Percentiles rank a stretch among this genome's conserved stretches.
Evolutionary conservation across 2,888 invertebrate genomes (phyloP).

Genomic region (Apoda limacodes): DNA sequence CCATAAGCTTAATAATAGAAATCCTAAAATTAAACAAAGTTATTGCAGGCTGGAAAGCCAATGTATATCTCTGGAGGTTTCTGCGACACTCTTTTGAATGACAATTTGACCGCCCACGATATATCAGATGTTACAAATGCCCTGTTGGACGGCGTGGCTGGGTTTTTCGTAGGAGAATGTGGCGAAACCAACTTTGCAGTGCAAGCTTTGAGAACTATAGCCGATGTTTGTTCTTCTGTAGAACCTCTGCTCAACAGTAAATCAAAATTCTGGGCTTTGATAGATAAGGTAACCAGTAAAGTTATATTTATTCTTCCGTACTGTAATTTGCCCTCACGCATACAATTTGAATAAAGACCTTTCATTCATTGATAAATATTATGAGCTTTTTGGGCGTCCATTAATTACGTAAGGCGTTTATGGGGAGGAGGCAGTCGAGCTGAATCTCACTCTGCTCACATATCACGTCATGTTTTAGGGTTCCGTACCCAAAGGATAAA

Average conservation of each 20-base stretch:
- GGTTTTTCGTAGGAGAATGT: slow-evolving; percentile 34
- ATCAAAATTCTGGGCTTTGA: slow-evolving; percentile 28
- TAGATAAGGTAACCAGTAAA: slow-evolving; percentile 36
- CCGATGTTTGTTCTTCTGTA: slow-evolving; percentile 31
- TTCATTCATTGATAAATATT: too few species aligned
- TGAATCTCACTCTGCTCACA: too few species aligned
- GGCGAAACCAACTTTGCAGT: slow-evolving; percentile 23
- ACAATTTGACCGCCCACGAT: slow-evolving; percentile 26
- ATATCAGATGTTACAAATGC: slow-evolving; percentile 39
- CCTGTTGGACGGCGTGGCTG: slow-evolving; percentile 40
- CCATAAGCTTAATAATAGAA: too few species aligned
- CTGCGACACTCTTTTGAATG: slow-evolving; percentile 26
- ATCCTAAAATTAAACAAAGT: too few species aligned
- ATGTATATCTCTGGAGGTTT: slow-evolving; percentile 41
- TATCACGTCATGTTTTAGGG: too few species aligned
- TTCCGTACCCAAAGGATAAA: too few species aligned
- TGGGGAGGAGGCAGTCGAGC: too few species aligned
- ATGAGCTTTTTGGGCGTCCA: too few species aligned
- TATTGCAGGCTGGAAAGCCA: slow-evolving; percentile 42
- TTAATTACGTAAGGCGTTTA: too few species aligned
- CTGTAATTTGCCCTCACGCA: too few species aligned
- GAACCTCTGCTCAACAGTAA: slow-evolving; percentile 34
- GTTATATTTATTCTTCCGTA: too few species aligned
- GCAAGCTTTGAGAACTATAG: slow-evolving; percentile 29
- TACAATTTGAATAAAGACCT: too few species aligned